These are phyloP conservation scores for Eristalis intricaria DNA, from an alignment of 2,888 invertebrate species.

Conservation along the genomic window DNA sequence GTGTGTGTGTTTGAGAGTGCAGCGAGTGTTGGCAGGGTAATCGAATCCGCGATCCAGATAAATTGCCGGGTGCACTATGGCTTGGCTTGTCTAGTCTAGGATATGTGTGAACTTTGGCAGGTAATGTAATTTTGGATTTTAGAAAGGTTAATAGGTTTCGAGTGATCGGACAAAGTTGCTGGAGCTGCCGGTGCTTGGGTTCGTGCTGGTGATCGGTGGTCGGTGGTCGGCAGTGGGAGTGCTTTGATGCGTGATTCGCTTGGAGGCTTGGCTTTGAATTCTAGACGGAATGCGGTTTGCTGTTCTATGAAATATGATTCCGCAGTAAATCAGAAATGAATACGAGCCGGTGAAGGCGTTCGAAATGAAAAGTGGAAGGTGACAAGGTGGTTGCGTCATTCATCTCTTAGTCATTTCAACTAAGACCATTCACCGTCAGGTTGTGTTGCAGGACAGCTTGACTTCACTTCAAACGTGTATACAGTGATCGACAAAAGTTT, in stretches of 20 bases:
- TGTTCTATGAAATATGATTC: neutral
- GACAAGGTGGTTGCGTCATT: neutral
- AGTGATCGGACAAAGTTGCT: constrained; percentile 24
- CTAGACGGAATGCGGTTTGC: neutral
- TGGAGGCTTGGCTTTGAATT: neutral
- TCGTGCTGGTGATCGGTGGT: constrained; percentile 12
- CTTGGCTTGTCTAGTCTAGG: constrained; percentile 13
- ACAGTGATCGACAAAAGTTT: too few relatives aligned
- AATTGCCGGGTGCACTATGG: constrained; percentile 56
- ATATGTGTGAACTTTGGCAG: constrained; percentile 68
- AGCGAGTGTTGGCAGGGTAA: constrained; percentile 36
- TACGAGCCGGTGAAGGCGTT: neutral
- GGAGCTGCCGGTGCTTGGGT: neutral
- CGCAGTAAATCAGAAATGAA: neutral
- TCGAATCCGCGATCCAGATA: constrained; percentile 60
- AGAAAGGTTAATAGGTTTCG: constrained; percentile 62
- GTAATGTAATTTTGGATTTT: constrained; percentile 60
- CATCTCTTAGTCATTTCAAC: neutral
- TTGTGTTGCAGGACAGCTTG: too few relatives aligned
- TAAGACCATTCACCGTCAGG: too few relatives aligned
- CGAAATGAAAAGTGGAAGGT: neutral
- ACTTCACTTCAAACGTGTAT: too few relatives aligned
- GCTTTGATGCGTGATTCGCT: constrained; percentile 19
- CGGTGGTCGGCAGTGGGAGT: neutral
- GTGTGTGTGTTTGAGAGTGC: neutral